Evolutionary conservation across 2,888 invertebrate genomes (phyloP).

Genomic region (Gryllus longicercus): DNA sequence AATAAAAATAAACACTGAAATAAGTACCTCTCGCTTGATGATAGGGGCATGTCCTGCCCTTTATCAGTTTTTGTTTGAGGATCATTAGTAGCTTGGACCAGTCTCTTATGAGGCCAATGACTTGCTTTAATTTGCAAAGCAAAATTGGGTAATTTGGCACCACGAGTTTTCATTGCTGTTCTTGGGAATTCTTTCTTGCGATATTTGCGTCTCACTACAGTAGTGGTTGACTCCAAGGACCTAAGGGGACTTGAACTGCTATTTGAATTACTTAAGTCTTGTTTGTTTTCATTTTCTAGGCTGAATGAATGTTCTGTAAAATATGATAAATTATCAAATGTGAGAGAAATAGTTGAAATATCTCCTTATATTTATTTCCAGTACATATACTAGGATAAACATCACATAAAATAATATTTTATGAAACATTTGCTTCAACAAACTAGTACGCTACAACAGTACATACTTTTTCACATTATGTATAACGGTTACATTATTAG

Average conservation of each 20-base stretch:
- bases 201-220: constrained; percentile 33
- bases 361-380: no score
- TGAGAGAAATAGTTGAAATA: no score
- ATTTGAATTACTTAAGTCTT: constrained; percentile 18
- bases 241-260: neutral
- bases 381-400: no score
- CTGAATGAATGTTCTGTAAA: neutral
- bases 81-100: neutral
- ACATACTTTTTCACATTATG: no score
- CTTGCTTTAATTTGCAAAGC: constrained; percentile 30
- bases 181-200: constrained; percentile 43
- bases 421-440: no score
- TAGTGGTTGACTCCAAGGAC: neutral
- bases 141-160: constrained; percentile 60
- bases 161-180: constrained; percentile 52
- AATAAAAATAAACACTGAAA: neutral
- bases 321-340: neutral
- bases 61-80: neutral
- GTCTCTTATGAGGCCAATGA: constrained; percentile 29
- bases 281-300: neutral
- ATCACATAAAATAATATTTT: no score
- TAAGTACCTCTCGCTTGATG: neutral
- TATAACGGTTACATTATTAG: no score
- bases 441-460: no score
- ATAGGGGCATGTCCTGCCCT: neutral